Conservation (phyloP, 2,888 invertebrate species). For the Hyppa rectilinea region DNA sequence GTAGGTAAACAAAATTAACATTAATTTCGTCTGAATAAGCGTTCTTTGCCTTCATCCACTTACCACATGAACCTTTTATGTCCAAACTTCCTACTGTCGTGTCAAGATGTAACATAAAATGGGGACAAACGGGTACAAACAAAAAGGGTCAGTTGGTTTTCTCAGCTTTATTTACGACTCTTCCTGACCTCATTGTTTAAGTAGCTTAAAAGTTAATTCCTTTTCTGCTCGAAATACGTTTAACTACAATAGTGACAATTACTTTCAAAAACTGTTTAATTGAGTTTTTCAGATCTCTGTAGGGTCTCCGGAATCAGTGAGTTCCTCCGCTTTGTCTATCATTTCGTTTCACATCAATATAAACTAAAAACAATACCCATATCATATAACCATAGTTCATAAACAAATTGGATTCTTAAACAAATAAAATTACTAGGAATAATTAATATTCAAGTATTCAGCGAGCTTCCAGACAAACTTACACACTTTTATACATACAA, state of each 20-base stretch:
- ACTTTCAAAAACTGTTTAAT: neutral
- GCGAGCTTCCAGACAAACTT: constrained; percentile 76
- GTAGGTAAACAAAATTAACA: neutral
- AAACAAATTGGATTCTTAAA: constrained; percentile 36
- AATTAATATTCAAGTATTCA: constrained; percentile 84
- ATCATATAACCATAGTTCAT: constrained; percentile 6
- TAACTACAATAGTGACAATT: neutral
- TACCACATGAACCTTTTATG: constrained; percentile 24
- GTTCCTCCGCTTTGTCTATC: too few species aligned
- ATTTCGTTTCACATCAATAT: too few species aligned
- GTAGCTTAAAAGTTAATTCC: neutral
- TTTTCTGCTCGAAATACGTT: neutral
- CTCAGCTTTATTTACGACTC: constrained; percentile 21
- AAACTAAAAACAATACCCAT: neutral
- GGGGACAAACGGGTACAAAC: constrained; percentile 41
- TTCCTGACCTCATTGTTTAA: constrained; percentile 42
- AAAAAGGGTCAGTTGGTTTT: constrained; percentile 42
- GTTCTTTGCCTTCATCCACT: constrained; percentile 1
- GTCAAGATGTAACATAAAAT: constrained; percentile 54
- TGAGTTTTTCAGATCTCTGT: neutral
- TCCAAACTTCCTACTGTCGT: constrained; percentile 43
- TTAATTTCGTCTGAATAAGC: neutral
- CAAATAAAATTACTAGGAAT: constrained; percentile 68
- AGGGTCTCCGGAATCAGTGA: neutral
- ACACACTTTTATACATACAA: constrained; percentile 83